Conservation (phyloP, 2,797 vertebrate genomes). For the Pelobates cultripes region DNA sequence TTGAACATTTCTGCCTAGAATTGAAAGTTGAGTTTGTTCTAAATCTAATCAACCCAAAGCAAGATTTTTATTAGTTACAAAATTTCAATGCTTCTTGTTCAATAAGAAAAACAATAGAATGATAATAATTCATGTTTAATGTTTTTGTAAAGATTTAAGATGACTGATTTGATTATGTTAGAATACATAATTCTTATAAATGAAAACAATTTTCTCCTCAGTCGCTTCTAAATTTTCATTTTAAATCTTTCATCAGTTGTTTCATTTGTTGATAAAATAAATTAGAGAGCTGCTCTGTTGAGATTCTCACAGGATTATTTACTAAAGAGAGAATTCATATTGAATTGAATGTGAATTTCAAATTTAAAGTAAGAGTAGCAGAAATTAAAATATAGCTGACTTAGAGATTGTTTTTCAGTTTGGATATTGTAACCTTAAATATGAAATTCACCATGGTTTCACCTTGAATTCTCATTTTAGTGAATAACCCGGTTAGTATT, state of each 20-base stretch:
- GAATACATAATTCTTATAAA: slow-evolving; percentile 12
- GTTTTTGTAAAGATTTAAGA: slow-evolving; percentile 31
- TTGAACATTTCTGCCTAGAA: slow-evolving; percentile 51
- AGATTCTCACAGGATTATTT: too few relatives aligned
- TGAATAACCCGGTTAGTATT: too few relatives aligned
- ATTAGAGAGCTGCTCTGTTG: too few relatives aligned
- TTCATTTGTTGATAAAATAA: slow-evolving; percentile 9
- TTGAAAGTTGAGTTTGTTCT: slow-evolving; percentile 51
- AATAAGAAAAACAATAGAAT: slow-evolving; percentile 24
- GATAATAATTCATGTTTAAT: slow-evolving; percentile 37
- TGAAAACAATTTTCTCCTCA: slow-evolving; percentile 9
- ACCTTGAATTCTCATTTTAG: too few relatives aligned
- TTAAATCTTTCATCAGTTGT: too few relatives aligned
- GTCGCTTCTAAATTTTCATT: background rate
- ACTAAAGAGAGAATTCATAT: too few relatives aligned
- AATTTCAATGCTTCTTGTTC: slow-evolving; percentile 33
- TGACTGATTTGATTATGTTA: slow-evolving; percentile 13
- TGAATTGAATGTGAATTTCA: too few relatives aligned
- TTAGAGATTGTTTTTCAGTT: too few relatives aligned
- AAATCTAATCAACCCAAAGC: slow-evolving; percentile 52
- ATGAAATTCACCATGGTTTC: too few relatives aligned
- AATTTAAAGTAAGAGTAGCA: too few relatives aligned
- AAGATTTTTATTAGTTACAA: slow-evolving; percentile 45
- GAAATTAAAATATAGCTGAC: too few relatives aligned
- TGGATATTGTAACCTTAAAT: too few relatives aligned